A percentile compares a stretch with the other conserved stretches of the same genome.
These are phyloP conservation scores for Eurystomus glaucurus DNA, from an alignment of 2,797 vertebrate species.

Conservation along the genomic window DNA sequence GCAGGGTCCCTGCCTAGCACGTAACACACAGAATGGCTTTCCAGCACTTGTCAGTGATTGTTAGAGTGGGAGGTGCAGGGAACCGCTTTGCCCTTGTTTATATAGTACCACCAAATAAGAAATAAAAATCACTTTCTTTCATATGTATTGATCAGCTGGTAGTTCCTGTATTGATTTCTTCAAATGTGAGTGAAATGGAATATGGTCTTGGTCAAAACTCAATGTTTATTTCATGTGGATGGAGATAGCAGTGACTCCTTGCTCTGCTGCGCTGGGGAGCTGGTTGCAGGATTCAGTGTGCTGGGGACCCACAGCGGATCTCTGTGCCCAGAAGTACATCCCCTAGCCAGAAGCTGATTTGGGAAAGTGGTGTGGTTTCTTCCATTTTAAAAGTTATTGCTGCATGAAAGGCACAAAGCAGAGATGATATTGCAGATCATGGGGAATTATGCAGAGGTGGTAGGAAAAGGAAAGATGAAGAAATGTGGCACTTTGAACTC, in stretches of 20 bases:
- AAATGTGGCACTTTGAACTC: background rate
- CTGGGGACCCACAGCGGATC: background rate
- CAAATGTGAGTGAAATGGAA: background rate
- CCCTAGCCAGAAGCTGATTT: background rate
- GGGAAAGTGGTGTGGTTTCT: background rate
- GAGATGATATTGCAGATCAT: background rate
- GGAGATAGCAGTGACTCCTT: background rate
- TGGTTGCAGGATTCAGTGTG: background rate
- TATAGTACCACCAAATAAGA: background rate
- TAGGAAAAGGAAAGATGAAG: background rate
- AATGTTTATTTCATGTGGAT: background rate
- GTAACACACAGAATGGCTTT: background rate
- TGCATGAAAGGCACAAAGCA: background rate
- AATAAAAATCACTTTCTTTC: background rate
- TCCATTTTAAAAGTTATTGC: background rate
- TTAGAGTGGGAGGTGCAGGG: background rate
- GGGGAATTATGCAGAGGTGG: background rate
- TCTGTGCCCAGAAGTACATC: background rate
- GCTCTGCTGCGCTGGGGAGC: background rate
- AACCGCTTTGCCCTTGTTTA: background rate
- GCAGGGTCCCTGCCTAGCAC: fast-evolving
- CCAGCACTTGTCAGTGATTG: background rate
- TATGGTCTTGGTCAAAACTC: background rate
- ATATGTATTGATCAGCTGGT: background rate
- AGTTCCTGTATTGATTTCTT: background rate